Base-by-base conservation (phyloP, 2,888 invertebrate species). In the Lycophotia porphyrea region DNA sequence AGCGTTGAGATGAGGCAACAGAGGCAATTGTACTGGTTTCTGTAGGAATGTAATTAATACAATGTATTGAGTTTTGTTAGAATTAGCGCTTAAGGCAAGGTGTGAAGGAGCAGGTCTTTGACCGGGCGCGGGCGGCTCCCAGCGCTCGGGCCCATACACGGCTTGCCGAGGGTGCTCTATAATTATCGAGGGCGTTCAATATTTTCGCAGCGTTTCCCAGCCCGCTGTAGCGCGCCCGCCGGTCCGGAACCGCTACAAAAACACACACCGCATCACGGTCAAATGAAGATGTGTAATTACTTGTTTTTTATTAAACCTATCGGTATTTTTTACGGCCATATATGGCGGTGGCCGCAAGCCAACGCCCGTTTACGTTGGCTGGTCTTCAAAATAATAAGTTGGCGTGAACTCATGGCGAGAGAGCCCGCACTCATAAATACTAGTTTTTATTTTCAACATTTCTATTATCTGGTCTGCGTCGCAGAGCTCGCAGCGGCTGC, bases 241-340 rank as follows among this genome's bases (percentile, higher is more conserved):
- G 89, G 90, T 84, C 92, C 92, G 94, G 92, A 93, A 94, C 94
- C 83, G 88, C 87, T 76, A 92, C 92, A 95, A 95, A 96, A 94
- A 94, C 90, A 81, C 90, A 81, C 90, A 87, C 85, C 90, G 90
- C 92, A 94, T 93, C 95, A 96, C 95, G 96, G 94, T 95, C 95
- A 95, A 96, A 96, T 96, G 96, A 95, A 96, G 95, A 95, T 93
- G 88, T 94, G 95, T 94, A 95, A 96, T 96, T 96, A 94, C 92
- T 91, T 89, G 89, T 90, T 94, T 95, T 95, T 96, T 95, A 85
- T 90, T 79, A 87, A 89, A 90, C 87, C 90, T 91, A 93, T 93
- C 91, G 93, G 88, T 86, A 89, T 89, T 92, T 93, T 93, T 94
- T 93, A 88, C 88, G 69, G 76, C 93, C 94, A 89, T 94, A 93